Evolutionary conservation across 2,888 invertebrate species (phyloP).

Genomic region (Platycheirus albimanus): DNA sequence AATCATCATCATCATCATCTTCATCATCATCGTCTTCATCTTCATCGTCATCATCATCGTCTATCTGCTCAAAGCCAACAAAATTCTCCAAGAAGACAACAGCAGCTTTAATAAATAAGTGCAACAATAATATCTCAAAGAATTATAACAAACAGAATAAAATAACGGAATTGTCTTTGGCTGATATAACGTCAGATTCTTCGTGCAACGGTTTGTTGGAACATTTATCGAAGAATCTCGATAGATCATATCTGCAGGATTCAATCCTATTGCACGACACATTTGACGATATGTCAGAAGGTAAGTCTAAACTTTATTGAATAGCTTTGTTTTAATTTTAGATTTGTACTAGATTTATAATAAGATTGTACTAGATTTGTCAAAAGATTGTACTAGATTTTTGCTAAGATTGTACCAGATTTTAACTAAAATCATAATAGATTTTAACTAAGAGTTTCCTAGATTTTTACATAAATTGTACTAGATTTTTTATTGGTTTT

Average conservation of each 20-base stretch:
- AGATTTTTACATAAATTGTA: too few species aligned
- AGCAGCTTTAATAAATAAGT: conserved; percentile 75
- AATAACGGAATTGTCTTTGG: conserved; percentile 47
- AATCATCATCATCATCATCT: conserved; percentile 60
- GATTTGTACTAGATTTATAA: too few species aligned
- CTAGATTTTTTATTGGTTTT: too few species aligned
- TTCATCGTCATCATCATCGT: conserved; percentile 73
- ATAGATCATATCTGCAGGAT: conserved; percentile 80
- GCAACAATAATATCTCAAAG: conserved; percentile 71
- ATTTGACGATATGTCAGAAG: conserved; percentile 83
- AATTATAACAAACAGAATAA: conserved; percentile 66
- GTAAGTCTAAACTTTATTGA: conserved; percentile 72
- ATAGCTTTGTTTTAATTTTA: too few species aligned
- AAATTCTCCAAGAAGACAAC: conserved; percentile 78
- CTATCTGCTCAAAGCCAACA: conserved; percentile 74
- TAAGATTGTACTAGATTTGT: too few species aligned
- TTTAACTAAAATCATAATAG: too few species aligned
- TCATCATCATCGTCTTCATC: conserved; percentile 75
- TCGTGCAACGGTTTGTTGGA: conserved; percentile 81
- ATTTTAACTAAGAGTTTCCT: too few species aligned
- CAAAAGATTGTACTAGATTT: too few species aligned
- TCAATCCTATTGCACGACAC: conserved; percentile 81
- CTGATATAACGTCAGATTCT: conserved; percentile 80
- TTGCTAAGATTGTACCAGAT: too few species aligned
- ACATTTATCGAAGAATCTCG: conserved; percentile 78